Percentiles rank a stretch among this genome's conserved stretches.
phyloP scores from a whole-genome alignment of 2,797 vertebrate species.

The Sylvia borin region DNA sequence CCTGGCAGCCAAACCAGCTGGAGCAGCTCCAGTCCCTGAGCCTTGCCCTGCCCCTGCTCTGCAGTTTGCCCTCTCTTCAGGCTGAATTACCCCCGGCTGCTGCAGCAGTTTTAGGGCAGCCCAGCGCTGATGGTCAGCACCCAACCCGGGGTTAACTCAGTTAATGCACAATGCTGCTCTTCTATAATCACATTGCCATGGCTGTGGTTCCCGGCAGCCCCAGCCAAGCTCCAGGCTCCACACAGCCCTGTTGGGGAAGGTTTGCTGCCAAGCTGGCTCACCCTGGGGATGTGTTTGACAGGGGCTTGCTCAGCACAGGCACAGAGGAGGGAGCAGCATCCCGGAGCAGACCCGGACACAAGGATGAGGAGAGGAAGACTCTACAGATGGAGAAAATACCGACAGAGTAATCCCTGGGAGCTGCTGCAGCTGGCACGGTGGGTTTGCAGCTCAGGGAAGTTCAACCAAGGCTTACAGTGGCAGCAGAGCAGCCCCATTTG shows the following conservation, averaged over 20 bases:
- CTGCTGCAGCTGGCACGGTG: neutral
- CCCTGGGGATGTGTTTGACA: neutral
- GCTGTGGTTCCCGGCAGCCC: neutral
- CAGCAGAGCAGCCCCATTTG: neutral
- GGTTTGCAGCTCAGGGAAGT: neutral
- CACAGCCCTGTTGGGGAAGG: accelerated
- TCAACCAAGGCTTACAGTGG: neutral
- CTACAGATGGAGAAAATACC: neutral
- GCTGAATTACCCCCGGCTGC: neutral
- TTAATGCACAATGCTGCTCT: neutral
- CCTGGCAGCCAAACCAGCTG: neutral
- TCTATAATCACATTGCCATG: neutral
- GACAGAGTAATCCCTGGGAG: neutral
- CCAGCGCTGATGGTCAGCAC: neutral
- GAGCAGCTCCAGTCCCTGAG: neutral
- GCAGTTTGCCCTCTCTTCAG: neutral
- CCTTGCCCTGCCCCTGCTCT: neutral
- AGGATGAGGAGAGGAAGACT: accelerated
- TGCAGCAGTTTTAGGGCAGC: neutral
- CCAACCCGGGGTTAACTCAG: neutral
- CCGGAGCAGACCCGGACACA: accelerated
- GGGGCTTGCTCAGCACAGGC: neutral
- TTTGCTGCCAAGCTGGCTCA: neutral
- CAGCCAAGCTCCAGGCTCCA: neutral
- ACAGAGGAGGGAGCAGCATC: neutral